Evolutionary conservation across 2,888 invertebrate genomes (phyloP).

Genomic region (Liopterus haemorrhoidalis): DNA sequence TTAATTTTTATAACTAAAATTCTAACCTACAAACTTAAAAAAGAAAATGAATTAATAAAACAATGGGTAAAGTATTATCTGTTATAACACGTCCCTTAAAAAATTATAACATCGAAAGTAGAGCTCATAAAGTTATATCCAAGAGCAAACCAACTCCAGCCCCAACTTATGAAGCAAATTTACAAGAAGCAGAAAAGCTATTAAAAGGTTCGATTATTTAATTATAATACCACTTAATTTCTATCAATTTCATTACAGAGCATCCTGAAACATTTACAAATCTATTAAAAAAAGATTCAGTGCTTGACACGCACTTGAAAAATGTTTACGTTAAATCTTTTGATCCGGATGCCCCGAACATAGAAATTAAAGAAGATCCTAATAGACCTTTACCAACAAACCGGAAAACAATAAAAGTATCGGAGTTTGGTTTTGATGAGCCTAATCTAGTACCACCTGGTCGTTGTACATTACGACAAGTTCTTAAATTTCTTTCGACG

Average conservation of each 20-base stretch:
- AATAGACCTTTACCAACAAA: conserved; percentile 56
- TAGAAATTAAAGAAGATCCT: conserved; percentile 6
- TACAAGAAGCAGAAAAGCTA: conserved; percentile 59
- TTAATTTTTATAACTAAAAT: conserved; percentile 4
- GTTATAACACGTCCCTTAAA: conserved; percentile 54
- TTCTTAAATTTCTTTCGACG: conserved; percentile 59
- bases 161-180: conserved; percentile 59
- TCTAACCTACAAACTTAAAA: background rate
- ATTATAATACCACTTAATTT: too few relatives aligned
- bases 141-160: conserved; percentile 58
- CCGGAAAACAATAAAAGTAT: conserved; percentile 48
- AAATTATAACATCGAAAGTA: conserved; percentile 69
- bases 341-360: conserved; percentile 40
- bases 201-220: conserved; percentile 46
- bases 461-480: conserved; percentile 58
- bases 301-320: conserved; percentile 60
- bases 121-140: conserved; percentile 65
- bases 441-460: conserved; percentile 57
- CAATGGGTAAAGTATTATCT: conserved; percentile 63
- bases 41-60: conserved; percentile 17
- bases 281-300: conserved; percentile 56
- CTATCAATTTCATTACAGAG: conserved; percentile 43
- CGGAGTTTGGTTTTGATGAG: conserved; percentile 65
- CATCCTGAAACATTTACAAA: conserved; percentile 58
- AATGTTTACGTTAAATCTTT: conserved; percentile 67